Evolutionary conservation across 2,888 invertebrate genomes (phyloP).

Genomic region (Tetrapedia diversipes): DNA sequence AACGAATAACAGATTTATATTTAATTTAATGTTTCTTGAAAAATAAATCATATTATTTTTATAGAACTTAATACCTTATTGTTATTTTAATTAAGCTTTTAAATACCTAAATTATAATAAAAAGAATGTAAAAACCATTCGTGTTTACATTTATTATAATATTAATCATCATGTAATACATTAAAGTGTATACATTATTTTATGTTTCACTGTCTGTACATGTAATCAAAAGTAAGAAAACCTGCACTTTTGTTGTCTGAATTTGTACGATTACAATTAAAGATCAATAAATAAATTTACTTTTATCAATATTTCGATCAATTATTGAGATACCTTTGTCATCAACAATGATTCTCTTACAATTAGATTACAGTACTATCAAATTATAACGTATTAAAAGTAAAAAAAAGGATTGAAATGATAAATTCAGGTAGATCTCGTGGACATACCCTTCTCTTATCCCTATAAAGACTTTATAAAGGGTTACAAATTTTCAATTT

Average conservation of each 20-base stretch:
- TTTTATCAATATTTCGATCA: not conserved
- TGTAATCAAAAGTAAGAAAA: not conserved
- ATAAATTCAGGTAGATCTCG: conserved; percentile 5
- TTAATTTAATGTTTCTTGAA: not conserved
- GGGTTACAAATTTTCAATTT: not conserved
- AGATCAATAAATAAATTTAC: not conserved
- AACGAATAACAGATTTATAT: not conserved
- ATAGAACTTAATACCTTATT: not conserved
- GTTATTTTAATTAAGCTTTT: not conserved
- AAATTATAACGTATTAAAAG: not conserved
- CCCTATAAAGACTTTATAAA: too few species aligned
- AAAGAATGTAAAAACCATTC: not conserved
- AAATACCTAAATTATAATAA: not conserved
- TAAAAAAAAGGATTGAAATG: not conserved
- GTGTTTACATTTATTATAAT: not conserved
- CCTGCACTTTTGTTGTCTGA: not conserved
- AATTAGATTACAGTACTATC: not conserved
- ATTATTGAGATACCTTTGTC: not conserved
- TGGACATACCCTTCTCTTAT: not conserved
- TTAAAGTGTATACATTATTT: too few species aligned
- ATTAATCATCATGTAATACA: not conserved
- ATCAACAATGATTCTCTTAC: too few species aligned
- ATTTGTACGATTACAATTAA: not conserved
- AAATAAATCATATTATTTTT: not conserved
- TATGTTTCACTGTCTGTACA: not conserved